Conservation (phyloP, 2,888 invertebrate species). For the Dryobota labecula region DNA sequence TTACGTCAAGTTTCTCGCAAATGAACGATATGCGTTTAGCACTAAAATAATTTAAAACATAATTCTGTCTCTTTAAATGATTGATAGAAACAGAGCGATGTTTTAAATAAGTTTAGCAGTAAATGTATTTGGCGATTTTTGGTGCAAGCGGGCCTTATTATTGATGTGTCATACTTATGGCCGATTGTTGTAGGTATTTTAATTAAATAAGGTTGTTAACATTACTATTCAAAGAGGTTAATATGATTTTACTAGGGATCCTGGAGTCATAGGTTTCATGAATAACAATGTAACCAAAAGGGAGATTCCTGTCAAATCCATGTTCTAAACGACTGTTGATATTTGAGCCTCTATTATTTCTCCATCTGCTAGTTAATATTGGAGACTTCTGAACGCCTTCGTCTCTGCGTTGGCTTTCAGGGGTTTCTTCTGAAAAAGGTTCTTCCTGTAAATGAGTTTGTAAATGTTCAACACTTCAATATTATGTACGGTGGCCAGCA, state of each 20-base stretch:
- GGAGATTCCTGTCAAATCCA: conserved; percentile 58
- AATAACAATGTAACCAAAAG: conserved; percentile 65
- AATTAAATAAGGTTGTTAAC: conserved; percentile 46
- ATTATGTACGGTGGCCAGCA: too few relatives aligned
- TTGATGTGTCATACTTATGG: not conserved
- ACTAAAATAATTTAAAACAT: not conserved
- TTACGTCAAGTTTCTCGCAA: too few relatives aligned
- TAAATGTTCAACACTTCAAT: not conserved
- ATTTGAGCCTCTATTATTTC: not conserved
- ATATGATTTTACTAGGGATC: conserved; percentile 66
- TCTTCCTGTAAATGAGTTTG: conserved; percentile 37
- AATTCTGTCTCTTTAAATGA: not conserved
- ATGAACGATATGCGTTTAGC: too few relatives aligned
- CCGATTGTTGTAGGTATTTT: not conserved
- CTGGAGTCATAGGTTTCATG: conserved; percentile 63
- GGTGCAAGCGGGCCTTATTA: not conserved
- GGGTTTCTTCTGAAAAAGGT: conserved; percentile 1
- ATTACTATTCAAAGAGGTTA: conserved; percentile 62
- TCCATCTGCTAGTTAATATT: not conserved
- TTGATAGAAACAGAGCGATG: not conserved
- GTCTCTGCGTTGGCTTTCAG: conserved; percentile 18
- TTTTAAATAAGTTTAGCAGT: not conserved
- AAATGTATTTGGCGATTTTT: not conserved
- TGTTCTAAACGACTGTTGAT: not conserved
- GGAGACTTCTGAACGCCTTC: conserved; percentile 58